Base-by-base conservation (phyloP, 1,140 invertebrate genomes). In the Gryllus bimaculatus region DNA sequence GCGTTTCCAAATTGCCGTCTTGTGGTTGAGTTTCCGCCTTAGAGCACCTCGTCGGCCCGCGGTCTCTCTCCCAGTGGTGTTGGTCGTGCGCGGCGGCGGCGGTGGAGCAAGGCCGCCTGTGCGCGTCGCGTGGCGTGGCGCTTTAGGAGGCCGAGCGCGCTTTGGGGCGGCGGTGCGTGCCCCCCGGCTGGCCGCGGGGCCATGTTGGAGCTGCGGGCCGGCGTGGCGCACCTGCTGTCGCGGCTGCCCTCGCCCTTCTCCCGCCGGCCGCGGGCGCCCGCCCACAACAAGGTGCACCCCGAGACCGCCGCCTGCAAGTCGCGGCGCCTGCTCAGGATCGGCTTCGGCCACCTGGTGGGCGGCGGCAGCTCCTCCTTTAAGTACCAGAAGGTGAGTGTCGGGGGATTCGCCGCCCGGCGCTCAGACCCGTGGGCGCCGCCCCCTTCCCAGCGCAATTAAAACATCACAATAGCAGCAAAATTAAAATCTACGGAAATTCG, bases 361-460 rank as follows among this genome's bases (percentile, higher is more conserved):
- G 20, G 39, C 20, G 76, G 76, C 21, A 47, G 47, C 47, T 20
- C 47, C 12, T 13, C 39, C 48, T 77, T 77, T 15, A 49, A 21
- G 8, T 78, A 78, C 20, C 66, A 78, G 21, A 78, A 78, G 78
- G 78, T 78, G 21, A 74, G 78, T 66, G 26, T 39, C 26, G 26
- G 26, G 26, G 26, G 26, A 39, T 39, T 39, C 26, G 26, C 26
- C 26, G 26, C 26, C 26, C 26, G 26, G 5, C 26, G 26, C 26
- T 5, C 1, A 39, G 26, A 39, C 26, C 26, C 5, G 1, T 5
- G 26, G n/a, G n/a, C n/a, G n/a, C n/a, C n/a, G n/a, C n/a, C n/a
- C n/a, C n/a, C n/a, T n/a, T n/a, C n/a, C n/a, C n/a, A n/a, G n/a
- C n/a, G n/a, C n/a, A n/a, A n/a, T n/a, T n/a, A n/a, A n/a, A n/a